phyloP scores from a whole-genome alignment of 2,888 invertebrate genomes.

The Tipula helvola region DNA sequence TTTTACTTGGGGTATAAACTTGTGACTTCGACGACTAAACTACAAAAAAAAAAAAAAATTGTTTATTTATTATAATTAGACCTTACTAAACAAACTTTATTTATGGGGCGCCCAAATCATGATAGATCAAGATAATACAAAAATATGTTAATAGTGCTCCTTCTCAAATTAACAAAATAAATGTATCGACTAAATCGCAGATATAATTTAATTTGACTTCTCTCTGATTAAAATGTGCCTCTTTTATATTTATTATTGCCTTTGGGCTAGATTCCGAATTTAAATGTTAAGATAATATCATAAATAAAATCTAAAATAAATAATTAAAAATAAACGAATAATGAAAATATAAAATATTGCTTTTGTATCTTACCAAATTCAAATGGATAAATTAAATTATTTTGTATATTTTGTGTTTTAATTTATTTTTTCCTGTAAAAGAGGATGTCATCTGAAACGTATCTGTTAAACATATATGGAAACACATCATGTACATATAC shows the following conservation, averaged over 20 bases:
- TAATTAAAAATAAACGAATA: background rate
- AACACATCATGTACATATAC: background rate
- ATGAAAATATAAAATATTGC: background rate
- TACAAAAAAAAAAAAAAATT: background rate
- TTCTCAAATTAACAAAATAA: too few relatives aligned
- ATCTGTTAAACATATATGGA: background rate
- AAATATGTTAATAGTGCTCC: too few relatives aligned
- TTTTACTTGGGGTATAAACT: background rate
- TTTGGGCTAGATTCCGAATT: background rate
- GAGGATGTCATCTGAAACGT: background rate
- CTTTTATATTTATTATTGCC: background rate
- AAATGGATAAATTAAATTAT: background rate
- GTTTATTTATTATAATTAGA: too few relatives aligned
- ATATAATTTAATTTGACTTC: too few relatives aligned
- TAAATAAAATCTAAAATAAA: background rate
- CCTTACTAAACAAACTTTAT: too few relatives aligned
- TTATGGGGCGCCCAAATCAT: too few relatives aligned
- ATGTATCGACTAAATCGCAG: too few relatives aligned
- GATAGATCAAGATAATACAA: too few relatives aligned
- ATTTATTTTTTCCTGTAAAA: background rate
- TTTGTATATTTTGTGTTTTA: background rate
- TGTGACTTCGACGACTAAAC: background rate
- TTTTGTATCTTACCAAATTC: background rate
- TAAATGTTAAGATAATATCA: background rate
- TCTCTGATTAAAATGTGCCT: background rate